A percentile compares a stretch with the other conserved stretches of the same genome.
Conservation (phyloP, 2,888 invertebrate species). For the Drosophila robusta region DNA sequence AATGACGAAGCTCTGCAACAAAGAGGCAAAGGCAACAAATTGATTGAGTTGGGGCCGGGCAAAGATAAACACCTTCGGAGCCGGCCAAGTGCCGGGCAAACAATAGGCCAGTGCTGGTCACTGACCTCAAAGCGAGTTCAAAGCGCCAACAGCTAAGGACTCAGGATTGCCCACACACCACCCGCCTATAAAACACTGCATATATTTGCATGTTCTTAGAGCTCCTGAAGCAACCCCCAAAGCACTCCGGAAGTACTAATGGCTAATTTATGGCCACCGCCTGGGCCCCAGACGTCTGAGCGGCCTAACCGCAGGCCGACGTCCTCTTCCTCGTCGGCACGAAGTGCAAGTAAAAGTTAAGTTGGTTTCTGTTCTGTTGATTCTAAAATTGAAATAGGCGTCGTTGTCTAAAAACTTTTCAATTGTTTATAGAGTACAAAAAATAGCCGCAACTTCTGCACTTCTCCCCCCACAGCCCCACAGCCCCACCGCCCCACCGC, state of each 20-base stretch:
- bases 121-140: slow-evolving; percentile 73
- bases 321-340: slow-evolving; percentile 21
- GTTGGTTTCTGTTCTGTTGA: slow-evolving; percentile 57
- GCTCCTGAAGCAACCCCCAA: slow-evolving; percentile 47
- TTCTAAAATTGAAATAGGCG: slow-evolving; percentile 80
- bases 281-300: slow-evolving; percentile 45
- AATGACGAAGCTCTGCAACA: slow-evolving; percentile 83
- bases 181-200: slow-evolving; percentile 50
- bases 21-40: slow-evolving; percentile 16
- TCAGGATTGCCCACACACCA: slow-evolving; percentile 4
- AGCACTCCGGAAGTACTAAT: slow-evolving; percentile 73
- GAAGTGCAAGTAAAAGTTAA: slow-evolving; percentile 42
- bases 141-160: slow-evolving; percentile 55
- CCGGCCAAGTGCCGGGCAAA: slow-evolving; percentile 4
- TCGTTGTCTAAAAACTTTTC: slow-evolving; percentile 75
- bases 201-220: slow-evolving; percentile 70
- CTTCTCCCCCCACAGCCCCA: not conserved
- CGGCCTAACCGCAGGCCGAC: slow-evolving; percentile 58
- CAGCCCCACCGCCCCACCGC: not conserved
- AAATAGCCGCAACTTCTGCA: slow-evolving; percentile 44
- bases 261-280: slow-evolving; percentile 82
- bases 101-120: slow-evolving; percentile 64
- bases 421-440: slow-evolving; percentile 77
- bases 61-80: slow-evolving; percentile 63
- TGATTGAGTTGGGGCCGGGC: slow-evolving; percentile 38